Conservation (phyloP, 2,797 vertebrate species). For the Sebastes iracundus region DNA sequence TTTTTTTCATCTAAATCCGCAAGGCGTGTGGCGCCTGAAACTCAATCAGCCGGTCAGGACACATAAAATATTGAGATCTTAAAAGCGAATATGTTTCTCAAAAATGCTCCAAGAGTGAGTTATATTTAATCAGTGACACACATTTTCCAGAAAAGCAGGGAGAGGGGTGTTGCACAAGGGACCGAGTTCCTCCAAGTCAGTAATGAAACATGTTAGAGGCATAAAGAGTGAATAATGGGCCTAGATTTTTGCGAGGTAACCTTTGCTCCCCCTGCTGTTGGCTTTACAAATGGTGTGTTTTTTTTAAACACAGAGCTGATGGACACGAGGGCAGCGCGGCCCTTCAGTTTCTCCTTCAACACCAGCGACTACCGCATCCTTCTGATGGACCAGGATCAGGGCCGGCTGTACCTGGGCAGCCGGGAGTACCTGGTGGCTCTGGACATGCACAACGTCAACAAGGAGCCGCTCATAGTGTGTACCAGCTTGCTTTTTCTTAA, state of each 20-base stretch:
- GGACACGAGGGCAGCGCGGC: constrained; percentile 85
- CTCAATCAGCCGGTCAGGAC: constrained; percentile 71
- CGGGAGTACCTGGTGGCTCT: constrained; percentile 89
- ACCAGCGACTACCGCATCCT: constrained; percentile 90
- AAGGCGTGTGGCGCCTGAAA: constrained; percentile 55
- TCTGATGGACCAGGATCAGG: constrained; percentile 89
- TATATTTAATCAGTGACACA: constrained; percentile 78
- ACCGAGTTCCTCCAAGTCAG: constrained; percentile 50
- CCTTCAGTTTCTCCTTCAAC: constrained; percentile 90
- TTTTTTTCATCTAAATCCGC: constrained; percentile 54
- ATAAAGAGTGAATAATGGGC: constrained; percentile 30
- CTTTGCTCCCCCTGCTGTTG: constrained; percentile 39
- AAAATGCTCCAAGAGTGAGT: constrained; percentile 67
- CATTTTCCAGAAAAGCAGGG: constrained; percentile 51
- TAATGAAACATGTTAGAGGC: constrained; percentile 56
- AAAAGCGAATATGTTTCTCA: constrained; percentile 78
- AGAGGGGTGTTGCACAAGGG: constrained; percentile 49
- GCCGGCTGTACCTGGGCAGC: constrained; percentile 88
- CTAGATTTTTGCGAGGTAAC: background rate
- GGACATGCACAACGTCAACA: constrained; percentile 91
- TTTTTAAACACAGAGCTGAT: constrained; percentile 79
- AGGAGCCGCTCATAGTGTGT: constrained; percentile 89
- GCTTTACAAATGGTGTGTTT: background rate
- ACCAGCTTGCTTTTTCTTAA: background rate
- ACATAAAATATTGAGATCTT: constrained; percentile 83